Evolutionary conservation across 1,140 invertebrate genomes (phyloP).

Genomic region (Epicauta chinensis): DNA sequence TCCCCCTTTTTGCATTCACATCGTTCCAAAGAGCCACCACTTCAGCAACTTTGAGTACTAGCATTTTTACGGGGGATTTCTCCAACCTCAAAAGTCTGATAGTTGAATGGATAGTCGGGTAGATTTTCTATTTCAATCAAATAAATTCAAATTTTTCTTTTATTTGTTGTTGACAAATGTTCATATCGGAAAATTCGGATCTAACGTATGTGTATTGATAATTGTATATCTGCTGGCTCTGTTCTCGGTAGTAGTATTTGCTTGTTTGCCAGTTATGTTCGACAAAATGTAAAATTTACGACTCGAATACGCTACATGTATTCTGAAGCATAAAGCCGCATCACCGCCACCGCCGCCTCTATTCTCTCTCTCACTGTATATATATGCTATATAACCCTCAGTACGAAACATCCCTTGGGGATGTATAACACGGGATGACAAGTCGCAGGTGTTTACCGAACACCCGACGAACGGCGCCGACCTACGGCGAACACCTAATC

Average conservation of each 20-base stretch:
- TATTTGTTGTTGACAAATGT: no score
- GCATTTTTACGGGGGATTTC: no score
- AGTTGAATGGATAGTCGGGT: no score
- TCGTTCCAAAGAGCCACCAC: conserved; percentile 10
- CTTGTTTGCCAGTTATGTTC: conserved; percentile 2
- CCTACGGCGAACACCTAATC: conserved; percentile 16
- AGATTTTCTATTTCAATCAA: no score
- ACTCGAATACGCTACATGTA: background rate
- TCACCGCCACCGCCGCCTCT: background rate
- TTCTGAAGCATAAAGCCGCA: conserved; percentile 1
- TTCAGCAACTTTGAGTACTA: background rate
- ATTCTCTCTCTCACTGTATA: background rate
- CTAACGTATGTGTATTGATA: no score
- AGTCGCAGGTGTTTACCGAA: conserved; percentile 16
- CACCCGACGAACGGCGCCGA: conserved; percentile 8
- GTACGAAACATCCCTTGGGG: conserved; percentile 5
- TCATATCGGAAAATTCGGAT: no score
- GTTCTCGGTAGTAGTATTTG: background rate
- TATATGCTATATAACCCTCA: background rate
- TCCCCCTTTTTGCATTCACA: conserved; percentile 8
- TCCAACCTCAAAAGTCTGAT: no score
- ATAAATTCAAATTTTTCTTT: no score
- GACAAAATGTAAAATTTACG: conserved; percentile 15
- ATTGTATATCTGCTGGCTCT: no score
- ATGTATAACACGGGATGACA: conserved; percentile 15